These are phyloP conservation scores for Silurus glanis DNA, from an alignment of 2,113 vertebrate species.

Conservation along the genomic window DNA sequence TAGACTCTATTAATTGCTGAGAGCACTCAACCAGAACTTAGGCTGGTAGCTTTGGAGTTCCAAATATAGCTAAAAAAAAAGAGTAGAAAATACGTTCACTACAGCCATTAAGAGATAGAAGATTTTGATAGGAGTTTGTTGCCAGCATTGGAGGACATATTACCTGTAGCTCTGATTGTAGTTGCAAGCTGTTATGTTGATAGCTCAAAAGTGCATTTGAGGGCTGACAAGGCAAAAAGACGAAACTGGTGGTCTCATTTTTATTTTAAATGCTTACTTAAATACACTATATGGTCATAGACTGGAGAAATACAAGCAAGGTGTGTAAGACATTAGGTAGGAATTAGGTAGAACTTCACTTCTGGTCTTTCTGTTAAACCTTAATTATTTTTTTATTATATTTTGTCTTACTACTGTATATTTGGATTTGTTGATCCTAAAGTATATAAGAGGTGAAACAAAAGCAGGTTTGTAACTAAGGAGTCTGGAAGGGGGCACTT, in stretches of 20 bases:
- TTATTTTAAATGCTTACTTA: not conserved
- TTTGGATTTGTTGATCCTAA: too few relatives aligned
- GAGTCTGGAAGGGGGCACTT: not conserved
- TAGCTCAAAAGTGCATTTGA: not conserved
- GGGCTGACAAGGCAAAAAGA: not conserved
- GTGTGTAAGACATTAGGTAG: not conserved
- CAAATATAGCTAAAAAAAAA: not conserved
- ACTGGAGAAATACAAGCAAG: not conserved
- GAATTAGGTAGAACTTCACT: not conserved
- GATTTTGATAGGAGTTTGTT: not conserved
- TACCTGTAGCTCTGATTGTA: not conserved
- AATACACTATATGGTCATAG: not conserved
- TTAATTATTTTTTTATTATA: not conserved
- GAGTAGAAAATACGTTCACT: not conserved
- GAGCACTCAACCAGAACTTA: not conserved
- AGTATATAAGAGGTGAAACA: not conserved
- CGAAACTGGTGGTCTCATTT: not conserved
- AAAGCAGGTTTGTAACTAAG: not conserved
- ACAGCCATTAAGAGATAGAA: not conserved
- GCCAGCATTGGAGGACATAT: not conserved
- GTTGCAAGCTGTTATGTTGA: not conserved
- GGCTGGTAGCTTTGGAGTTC: not conserved
- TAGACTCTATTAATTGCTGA: constrained; percentile 5
- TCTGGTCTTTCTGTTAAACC: not conserved
- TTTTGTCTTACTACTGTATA: not conserved